A percentile compares a stretch with the other conserved stretches of the same genome.
phyloP scores from a whole-genome alignment of 2,888 invertebrate genomes.

The Masnerella sp. region DNA sequence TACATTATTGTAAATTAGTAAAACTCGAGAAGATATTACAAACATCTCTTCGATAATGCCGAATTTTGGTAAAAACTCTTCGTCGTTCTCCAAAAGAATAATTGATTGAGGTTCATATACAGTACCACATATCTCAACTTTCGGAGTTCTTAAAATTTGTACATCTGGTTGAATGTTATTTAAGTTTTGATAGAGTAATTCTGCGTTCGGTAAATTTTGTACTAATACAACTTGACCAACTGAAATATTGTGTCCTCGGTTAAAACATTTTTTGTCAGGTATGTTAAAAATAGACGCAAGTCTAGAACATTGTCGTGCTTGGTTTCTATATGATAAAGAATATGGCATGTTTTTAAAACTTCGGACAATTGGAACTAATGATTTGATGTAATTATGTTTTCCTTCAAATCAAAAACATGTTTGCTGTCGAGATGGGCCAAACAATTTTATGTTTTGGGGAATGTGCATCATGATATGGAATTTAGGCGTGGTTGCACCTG shows the following conservation, averaged over 20 bases:
- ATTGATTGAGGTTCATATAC: constrained; percentile 20
- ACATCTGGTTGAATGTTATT: constrained; percentile 7
- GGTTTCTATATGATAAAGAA: constrained; percentile 50
- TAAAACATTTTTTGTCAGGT: constrained; percentile 43
- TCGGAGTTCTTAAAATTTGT: constrained; percentile 7
- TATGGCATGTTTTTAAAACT: constrained; percentile 54
- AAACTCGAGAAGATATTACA: background rate
- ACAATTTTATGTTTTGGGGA: constrained; percentile 54
- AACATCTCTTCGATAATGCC: background rate
- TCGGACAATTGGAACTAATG: constrained; percentile 50
- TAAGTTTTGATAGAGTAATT: constrained; percentile 15
- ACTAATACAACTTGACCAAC: constrained; percentile 38
- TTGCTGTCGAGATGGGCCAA: constrained; percentile 59
- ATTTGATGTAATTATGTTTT: constrained; percentile 54
- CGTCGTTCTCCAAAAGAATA: constrained; percentile 27
- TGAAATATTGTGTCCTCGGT: constrained; percentile 42
- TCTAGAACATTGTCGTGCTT: constrained; percentile 42
- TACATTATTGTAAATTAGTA: constrained; percentile 8
- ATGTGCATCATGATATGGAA: constrained; percentile 60
- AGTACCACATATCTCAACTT: constrained; percentile 19
- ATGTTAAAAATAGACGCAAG: constrained; percentile 32
- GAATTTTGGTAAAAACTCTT: background rate
- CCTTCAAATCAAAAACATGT: constrained; percentile 59
- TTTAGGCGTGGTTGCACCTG: constrained; percentile 43
- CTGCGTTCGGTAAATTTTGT: constrained; percentile 10